Base-by-base conservation (phyloP, 2,888 invertebrate genomes). In the Mesoligia furuncula region DNA sequence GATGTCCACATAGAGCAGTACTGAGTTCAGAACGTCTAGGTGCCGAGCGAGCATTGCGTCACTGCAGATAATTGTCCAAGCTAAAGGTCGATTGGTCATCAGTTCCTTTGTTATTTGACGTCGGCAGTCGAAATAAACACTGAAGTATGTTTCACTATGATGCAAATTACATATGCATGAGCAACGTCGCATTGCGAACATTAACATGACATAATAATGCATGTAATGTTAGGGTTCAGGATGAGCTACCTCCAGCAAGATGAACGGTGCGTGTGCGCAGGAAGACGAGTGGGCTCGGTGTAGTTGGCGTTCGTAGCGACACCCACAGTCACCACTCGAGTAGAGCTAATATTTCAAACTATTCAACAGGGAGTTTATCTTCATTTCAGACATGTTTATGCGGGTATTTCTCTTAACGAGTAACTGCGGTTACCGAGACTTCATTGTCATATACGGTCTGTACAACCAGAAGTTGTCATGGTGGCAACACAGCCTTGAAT, bases 281-380 rank as follows among this genome's bases (percentile, higher is more conserved):
- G 20, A 70, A 67, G 69, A 77, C 36, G 79, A 84, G 80, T 88
- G 81, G 83, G 80, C 64, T 68, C 51, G 77, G 80, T 86, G 84
- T 77, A 76, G 82, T 77, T 84, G 83, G 85, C 88, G 84, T 85
- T 79, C 79, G 85, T 82, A 89, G 86, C 81, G 90, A 92, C 92
- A 91, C 92, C 90, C 90, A 90, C 91, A 88, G 90, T 90, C 89
- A 84, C 85, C 90, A 89, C 91, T 89, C 87, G 75, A 71, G 86
- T 84, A 85, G 87, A 85, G 88, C 89, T 91, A 90, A 93, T 94
- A 93, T 94, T 92, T 93, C 91, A 93, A 93, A 93, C 90, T 91
- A 92, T 92, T 92, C 93, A 93, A 91, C 91, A 88, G 88, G 87
- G 87, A 91, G 91, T 93, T 94, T 93, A 94, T 94, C 93, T 94